Percentiles rank a stretch among this genome's conserved stretches.
phyloP scores from a whole-genome alignment of 2,888 invertebrate species.

The Volucella bombylans region DNA sequence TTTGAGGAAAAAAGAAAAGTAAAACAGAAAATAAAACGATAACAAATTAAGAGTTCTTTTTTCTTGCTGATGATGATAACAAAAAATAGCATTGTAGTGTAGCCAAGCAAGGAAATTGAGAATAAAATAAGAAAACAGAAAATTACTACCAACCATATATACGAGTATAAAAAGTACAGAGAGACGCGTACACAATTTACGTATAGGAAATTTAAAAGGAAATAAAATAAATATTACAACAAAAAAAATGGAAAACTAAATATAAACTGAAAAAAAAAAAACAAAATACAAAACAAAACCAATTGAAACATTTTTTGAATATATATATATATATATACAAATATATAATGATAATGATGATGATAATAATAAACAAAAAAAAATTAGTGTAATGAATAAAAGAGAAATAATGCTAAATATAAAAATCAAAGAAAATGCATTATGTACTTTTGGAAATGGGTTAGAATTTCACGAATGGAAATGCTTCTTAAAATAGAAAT shows the following conservation, averaged over 20 bases:
- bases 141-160: constrained; percentile 33
- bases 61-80: constrained; percentile 36
- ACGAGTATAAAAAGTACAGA: constrained; percentile 28
- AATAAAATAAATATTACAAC: constrained; percentile 48
- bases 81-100: constrained; percentile 34
- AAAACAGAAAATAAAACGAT: constrained; percentile 17
- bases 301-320: constrained; percentile 59
- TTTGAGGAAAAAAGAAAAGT: constrained; percentile 31
- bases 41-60: constrained; percentile 37
- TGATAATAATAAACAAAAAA: constrained; percentile 45
- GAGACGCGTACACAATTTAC: constrained; percentile 53
- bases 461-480: background rate
- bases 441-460: constrained; percentile 21
- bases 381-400: constrained; percentile 59
- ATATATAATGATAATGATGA: constrained; percentile 56
- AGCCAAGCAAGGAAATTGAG: constrained; percentile 14
- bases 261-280: constrained; percentile 18
- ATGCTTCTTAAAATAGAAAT: too few species aligned
- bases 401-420: constrained; percentile 57
- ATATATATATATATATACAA: constrained; percentile 55
- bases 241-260: constrained; percentile 36
- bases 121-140: constrained; percentile 9
- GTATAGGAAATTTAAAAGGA: constrained; percentile 64
- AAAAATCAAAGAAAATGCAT: constrained; percentile 39
- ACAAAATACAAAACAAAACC: background rate